Percentiles rank a stretch among this genome's conserved stretches.
phyloP scores from a whole-genome alignment of 2,113 vertebrate species.

The Sander lucioperca region DNA sequence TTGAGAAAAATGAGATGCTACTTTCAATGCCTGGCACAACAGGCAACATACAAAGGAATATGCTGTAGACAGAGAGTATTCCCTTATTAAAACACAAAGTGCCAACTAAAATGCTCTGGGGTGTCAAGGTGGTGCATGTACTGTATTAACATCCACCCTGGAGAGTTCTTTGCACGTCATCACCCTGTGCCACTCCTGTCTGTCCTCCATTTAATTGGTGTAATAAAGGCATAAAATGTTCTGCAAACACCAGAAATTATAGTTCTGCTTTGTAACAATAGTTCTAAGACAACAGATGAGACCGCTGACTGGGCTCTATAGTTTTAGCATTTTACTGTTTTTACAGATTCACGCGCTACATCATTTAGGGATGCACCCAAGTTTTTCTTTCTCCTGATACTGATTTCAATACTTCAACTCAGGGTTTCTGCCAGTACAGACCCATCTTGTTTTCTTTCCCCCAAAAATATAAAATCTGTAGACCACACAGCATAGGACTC shows the following conservation, averaged over 20 bases:
- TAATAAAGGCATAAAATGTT: neutral
- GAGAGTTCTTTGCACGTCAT: conserved; percentile 5
- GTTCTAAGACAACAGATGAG: neutral
- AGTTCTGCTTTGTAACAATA: neutral
- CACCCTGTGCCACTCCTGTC: neutral
- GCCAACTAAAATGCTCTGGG: neutral
- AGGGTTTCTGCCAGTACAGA: neutral
- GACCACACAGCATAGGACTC: neutral
- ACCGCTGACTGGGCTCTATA: neutral
- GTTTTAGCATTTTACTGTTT: neutral
- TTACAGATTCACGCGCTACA: neutral
- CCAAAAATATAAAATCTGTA: neutral
- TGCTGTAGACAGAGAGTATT: neutral
- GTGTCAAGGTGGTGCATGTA: neutral
- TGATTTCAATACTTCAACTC: neutral
- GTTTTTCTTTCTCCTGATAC: neutral
- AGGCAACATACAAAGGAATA: neutral
- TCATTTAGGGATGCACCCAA: neutral
- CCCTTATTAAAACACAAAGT: conserved; percentile 13
- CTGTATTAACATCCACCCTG: neutral
- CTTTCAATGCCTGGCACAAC: neutral
- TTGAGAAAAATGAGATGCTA: neutral
- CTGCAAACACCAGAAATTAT: neutral
- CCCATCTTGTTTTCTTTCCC: neutral
- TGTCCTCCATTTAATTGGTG: neutral